phyloP scores from a whole-genome alignment of 2,888 invertebrate genomes.

The Eupithecia dodoneata region DNA sequence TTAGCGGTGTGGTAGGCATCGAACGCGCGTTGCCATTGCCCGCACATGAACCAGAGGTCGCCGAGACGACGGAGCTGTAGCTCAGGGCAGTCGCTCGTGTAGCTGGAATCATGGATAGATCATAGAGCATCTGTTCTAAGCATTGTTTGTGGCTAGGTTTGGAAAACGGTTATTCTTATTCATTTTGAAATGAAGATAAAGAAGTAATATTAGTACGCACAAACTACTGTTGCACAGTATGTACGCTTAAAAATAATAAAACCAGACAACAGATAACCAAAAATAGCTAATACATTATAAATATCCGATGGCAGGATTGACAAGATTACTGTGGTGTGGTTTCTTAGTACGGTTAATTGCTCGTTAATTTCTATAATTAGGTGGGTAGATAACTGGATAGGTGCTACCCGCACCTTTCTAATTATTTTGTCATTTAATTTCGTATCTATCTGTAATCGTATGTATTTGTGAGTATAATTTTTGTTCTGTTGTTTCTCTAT shows the following conservation, averaged over 20 bases:
- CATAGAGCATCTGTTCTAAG: not conserved
- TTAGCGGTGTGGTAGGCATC: constrained; percentile 98
- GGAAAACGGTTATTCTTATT: not conserved
- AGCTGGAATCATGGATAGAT: constrained; percentile 76
- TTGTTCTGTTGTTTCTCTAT: too few species aligned
- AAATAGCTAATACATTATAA: too few species aligned
- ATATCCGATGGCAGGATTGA: not conserved
- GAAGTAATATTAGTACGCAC: too few species aligned
- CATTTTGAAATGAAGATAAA: not conserved
- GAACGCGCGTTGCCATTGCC: constrained; percentile 95
- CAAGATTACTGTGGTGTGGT: not conserved
- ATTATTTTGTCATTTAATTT: too few species aligned
- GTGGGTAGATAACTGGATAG: too few species aligned
- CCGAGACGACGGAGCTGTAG: constrained; percentile 96
- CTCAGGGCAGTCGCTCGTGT: constrained; percentile 93
- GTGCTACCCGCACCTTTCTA: too few species aligned
- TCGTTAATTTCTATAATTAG: too few species aligned
- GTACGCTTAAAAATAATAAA: too few species aligned
- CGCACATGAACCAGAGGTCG: constrained; percentile 98
- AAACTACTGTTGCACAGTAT: too few species aligned
- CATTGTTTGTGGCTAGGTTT: not conserved
- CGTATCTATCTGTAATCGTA: too few species aligned
- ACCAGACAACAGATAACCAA: too few species aligned
- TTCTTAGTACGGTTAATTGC: not conserved
- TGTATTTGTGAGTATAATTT: too few species aligned